phyloP scores from a whole-genome alignment of 1,140 invertebrate species.

The Bombus haemorrhoidalis region DNA sequence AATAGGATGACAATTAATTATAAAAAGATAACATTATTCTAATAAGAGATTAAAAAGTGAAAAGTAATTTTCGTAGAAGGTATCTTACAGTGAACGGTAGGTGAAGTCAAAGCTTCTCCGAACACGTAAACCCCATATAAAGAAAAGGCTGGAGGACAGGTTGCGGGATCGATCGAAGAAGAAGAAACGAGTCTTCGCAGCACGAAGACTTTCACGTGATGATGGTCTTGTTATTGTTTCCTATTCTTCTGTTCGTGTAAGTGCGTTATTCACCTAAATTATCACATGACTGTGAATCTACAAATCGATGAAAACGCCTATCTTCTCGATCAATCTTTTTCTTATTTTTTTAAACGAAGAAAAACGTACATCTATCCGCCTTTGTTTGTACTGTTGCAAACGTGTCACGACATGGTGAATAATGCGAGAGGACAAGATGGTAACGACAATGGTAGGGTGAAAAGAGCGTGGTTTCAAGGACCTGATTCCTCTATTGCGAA shows the following conservation, averaged over 20 bases:
- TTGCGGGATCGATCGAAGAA: not conserved
- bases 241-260: constrained; percentile 19
- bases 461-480: constrained; percentile 4
- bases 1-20: not conserved
- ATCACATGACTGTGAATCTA: not conserved
- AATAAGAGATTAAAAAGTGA: not conserved
- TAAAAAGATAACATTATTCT: not conserved
- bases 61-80: not conserved
- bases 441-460: not conserved
- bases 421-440: not conserved
- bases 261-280: not conserved
- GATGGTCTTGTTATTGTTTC: constrained; percentile 34
- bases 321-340: not conserved
- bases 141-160: constrained; percentile 22
- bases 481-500: not conserved
- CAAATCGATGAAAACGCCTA: too few relatives aligned
- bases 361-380: not conserved
- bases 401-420: not conserved
- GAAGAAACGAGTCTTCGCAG: constrained; percentile 22
- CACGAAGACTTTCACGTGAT: constrained; percentile 55
- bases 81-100: not conserved
- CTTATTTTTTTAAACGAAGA: not conserved
- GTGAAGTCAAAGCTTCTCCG: not conserved
- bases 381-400: not conserved
- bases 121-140: not conserved